These are phyloP conservation scores for Zaprionus ornatus DNA, from an alignment of 1,140 invertebrate species.

Conservation along the genomic window DNA sequence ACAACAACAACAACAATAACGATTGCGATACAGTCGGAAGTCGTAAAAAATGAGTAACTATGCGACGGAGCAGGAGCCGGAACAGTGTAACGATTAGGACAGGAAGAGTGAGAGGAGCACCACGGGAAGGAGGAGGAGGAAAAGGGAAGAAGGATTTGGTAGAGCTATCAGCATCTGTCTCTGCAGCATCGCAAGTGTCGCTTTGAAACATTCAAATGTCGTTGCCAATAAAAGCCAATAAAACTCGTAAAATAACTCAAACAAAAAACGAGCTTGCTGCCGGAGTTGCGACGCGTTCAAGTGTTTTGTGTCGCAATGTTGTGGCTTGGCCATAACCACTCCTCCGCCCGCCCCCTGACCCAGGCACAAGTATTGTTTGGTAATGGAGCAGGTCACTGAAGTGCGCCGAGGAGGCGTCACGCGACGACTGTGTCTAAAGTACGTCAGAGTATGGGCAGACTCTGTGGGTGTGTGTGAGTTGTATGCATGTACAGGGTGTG, in stretches of 20 bases:
- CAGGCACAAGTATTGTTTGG: slow-evolving; percentile 2
- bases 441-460: slow-evolving; percentile 9
- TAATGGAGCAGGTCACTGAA: slow-evolving; percentile 39
- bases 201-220: slow-evolving; percentile 83
- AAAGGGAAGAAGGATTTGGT: not conserved
- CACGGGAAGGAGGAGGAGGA: not conserved
- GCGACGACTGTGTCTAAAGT: slow-evolving; percentile 26
- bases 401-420: slow-evolving; percentile 28
- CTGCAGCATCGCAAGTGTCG: slow-evolving; percentile 61
- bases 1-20: slow-evolving; percentile 27
- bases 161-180: slow-evolving; percentile 18
- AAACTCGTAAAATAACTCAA: slow-evolving; percentile 82
- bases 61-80: slow-evolving; percentile 21
- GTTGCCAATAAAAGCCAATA: slow-evolving; percentile 84
- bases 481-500: too few species aligned
- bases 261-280: slow-evolving; percentile 44
- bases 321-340: slow-evolving; percentile 61
- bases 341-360: not conserved
- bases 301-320: slow-evolving; percentile 78
- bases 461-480: not conserved
- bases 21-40: slow-evolving; percentile 26
- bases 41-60: slow-evolving; percentile 72
- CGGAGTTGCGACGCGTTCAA: slow-evolving; percentile 50
- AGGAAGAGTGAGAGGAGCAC: not conserved
- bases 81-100: slow-evolving; percentile 34